phyloP scores from a whole-genome alignment of 1,140 invertebrate genomes.

The Homalodisca vitripennis region DNA sequence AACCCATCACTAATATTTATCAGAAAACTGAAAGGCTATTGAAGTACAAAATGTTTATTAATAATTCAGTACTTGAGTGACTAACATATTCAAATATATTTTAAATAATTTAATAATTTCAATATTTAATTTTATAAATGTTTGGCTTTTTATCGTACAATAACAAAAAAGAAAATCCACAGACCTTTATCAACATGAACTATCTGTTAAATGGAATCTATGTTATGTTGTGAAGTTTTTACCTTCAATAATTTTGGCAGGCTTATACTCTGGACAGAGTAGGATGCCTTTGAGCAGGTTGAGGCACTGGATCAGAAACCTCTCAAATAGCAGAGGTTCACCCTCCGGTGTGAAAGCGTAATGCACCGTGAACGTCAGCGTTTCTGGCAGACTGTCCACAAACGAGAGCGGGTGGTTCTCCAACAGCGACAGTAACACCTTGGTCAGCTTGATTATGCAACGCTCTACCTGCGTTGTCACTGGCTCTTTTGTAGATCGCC shows the following conservation, averaged over 20 bases:
- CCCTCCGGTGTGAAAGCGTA: slow-evolving; percentile 84
- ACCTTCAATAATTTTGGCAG: slow-evolving; percentile 49
- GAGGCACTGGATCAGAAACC: slow-evolving; percentile 84
- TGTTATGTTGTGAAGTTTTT: too few relatives aligned
- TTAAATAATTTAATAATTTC: too few relatives aligned
- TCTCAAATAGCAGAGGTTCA: slow-evolving; percentile 72
- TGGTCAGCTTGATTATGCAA: slow-evolving; percentile 75
- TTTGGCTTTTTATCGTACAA: too few relatives aligned
- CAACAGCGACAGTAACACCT: slow-evolving; percentile 75
- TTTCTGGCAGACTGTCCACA: slow-evolving; percentile 72
- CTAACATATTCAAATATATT: too few relatives aligned
- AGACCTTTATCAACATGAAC: not conserved
- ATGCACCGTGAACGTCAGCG: slow-evolving; percentile 77
- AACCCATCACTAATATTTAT: too few relatives aligned
- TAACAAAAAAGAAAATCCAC: too few relatives aligned
- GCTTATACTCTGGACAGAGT: slow-evolving; percentile 70
- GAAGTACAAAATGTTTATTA: too few relatives aligned
- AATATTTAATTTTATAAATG: too few relatives aligned
- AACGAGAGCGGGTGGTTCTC: slow-evolving; percentile 77
- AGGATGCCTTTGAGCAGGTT: slow-evolving; percentile 86
- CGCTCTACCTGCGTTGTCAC: slow-evolving; percentile 68
- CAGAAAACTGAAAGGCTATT: too few relatives aligned
- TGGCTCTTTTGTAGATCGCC: slow-evolving; percentile 50
- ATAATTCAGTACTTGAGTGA: too few relatives aligned
- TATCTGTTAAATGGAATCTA: too few relatives aligned